Conservation (phyloP, 2,797 vertebrate genomes). For the Sebastiscus tertius region DNA sequence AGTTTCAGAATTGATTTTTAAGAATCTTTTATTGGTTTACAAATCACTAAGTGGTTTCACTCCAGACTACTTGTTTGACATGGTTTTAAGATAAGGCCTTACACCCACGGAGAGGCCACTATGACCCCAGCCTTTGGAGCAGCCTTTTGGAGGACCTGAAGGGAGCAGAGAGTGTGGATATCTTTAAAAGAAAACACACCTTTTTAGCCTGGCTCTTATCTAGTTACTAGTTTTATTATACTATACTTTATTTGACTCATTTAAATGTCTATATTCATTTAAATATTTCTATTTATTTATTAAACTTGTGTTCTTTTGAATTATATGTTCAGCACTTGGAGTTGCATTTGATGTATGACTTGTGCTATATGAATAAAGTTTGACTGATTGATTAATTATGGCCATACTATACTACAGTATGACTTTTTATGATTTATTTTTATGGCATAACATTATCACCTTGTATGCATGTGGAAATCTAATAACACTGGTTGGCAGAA, state of each 20-base stretch:
- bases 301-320: neutral
- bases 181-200: too few species aligned
- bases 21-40: neutral
- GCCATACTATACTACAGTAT: neutral
- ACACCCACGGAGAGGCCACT: too few species aligned
- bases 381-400: neutral
- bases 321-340: neutral
- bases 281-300: neutral
- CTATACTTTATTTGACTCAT: neutral
- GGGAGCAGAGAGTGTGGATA: too few species aligned
- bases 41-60: neutral
- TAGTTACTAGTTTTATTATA: neutral
- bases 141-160: too few species aligned
- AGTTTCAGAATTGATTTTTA: neutral
- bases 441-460: neutral
- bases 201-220: neutral
- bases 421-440: neutral
- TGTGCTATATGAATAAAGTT: neutral
- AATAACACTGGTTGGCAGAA: neutral
- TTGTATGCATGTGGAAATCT: constrained; percentile 14
- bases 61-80: neutral
- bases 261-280: neutral
- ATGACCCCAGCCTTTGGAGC: too few species aligned
- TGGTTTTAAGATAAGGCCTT: too few species aligned
- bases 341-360: neutral